Evolutionary conservation across 2,888 invertebrate genomes (phyloP).

Genomic region (Acleris literana): DNA sequence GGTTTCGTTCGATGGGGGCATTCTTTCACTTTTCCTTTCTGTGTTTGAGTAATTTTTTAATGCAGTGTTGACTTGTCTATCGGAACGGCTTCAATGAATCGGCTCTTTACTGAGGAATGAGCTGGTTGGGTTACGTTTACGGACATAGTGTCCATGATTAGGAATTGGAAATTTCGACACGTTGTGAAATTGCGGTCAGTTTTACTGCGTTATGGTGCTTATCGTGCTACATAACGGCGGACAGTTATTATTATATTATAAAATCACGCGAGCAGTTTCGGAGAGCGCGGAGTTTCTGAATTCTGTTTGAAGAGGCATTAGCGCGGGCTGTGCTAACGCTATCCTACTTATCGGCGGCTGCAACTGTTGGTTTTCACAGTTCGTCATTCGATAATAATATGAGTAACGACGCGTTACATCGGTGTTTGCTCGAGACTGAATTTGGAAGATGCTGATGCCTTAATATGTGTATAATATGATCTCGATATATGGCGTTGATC

Average conservation of each 20-base stretch:
- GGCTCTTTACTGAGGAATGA: constrained; percentile 19
- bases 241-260: constrained; percentile 80
- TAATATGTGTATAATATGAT: constrained; percentile 55
- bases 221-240: constrained; percentile 64
- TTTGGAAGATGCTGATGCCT: constrained; percentile 43
- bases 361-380: constrained; percentile 69
- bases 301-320: constrained; percentile 70
- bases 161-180: constrained; percentile 45
- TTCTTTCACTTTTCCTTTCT: constrained; percentile 74
- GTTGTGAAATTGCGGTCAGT: constrained; percentile 67
- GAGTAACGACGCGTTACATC: constrained; percentile 49
- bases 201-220: constrained; percentile 61
- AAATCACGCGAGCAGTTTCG: constrained; percentile 74
- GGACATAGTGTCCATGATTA: constrained; percentile 30
- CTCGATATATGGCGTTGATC: constrained; percentile 37
- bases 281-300: constrained; percentile 53
- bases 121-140: constrained; percentile 7
- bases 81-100: constrained; percentile 33
- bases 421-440: constrained; percentile 50
- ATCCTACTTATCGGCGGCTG: constrained; percentile 70
- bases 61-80: constrained; percentile 39
- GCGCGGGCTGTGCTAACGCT: constrained; percentile 67
- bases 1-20: constrained; percentile 58
- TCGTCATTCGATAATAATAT: constrained; percentile 64
- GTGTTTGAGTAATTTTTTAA: constrained; percentile 43